These are phyloP conservation scores for Callipepla squamata DNA, from an alignment of 2,113 vertebrate species.

Conservation along the genomic window DNA sequence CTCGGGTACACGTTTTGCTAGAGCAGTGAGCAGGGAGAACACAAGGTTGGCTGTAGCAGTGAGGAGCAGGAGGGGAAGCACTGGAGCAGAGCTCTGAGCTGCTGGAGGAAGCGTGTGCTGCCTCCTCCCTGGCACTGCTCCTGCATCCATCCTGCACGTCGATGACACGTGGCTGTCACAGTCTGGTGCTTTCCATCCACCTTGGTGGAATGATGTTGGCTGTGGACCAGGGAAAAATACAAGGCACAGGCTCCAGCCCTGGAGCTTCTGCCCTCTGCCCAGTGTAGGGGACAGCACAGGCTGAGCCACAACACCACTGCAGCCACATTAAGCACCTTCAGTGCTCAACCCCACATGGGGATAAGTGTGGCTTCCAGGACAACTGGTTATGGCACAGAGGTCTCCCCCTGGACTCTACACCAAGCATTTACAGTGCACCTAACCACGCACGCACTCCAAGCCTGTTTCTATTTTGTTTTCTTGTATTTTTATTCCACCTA, in stretches of 20 bases:
- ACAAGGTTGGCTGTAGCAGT: not conserved
- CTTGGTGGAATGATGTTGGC: not conserved
- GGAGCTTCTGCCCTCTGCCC: not conserved
- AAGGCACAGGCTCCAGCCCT: not conserved
- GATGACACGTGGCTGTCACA: not conserved
- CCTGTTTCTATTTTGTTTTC: not conserved
- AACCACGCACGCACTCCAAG: accelerated
- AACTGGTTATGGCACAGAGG: accelerated
- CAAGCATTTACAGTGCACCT: too few species aligned
- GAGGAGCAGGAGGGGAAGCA: not conserved
- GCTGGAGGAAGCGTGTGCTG: too few species aligned
- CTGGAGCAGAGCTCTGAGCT: not conserved
- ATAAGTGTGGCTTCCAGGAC: not conserved
- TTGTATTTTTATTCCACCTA: conserved; percentile 63
- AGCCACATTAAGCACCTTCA: not conserved
- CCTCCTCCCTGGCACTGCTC: too few species aligned
- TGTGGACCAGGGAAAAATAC: not conserved
- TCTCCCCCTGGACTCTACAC: not conserved
- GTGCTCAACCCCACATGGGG: not conserved
- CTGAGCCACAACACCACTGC: not conserved
- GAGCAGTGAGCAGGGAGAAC: not conserved
- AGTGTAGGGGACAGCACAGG: not conserved
- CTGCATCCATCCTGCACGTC: accelerated
- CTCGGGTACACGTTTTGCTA: not conserved
- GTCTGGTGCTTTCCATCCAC: not conserved